A percentile compares a stretch with the other conserved stretches of the same genome.
Conservation (phyloP, 2,797 vertebrate species). For the Dromococcyx pavoninus region DNA sequence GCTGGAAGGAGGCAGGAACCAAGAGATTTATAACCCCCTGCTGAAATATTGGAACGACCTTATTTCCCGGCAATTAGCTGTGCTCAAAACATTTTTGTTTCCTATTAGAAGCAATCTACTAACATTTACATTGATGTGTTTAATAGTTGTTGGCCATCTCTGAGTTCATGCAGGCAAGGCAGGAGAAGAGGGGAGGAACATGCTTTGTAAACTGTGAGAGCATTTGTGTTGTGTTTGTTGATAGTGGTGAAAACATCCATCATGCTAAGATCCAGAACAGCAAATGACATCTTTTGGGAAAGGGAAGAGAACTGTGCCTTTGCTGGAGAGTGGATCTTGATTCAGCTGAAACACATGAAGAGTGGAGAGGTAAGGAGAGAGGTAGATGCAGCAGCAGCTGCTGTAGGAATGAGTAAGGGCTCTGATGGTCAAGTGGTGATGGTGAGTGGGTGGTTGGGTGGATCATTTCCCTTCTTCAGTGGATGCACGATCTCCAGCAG, state of each 20-base stretch:
- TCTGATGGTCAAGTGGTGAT: background rate
- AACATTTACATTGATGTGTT: slow-evolving; percentile 42
- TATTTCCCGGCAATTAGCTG: slow-evolving; percentile 66
- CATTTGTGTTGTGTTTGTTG: background rate
- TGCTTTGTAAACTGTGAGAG: background rate
- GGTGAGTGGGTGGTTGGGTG: background rate
- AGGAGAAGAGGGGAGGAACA: background rate
- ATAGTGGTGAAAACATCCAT: background rate
- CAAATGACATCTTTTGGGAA: background rate
- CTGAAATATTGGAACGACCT: slow-evolving; percentile 64
- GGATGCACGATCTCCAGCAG: background rate
- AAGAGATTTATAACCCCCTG: slow-evolving; percentile 55
- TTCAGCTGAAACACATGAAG: background rate
- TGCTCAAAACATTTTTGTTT: slow-evolving; percentile 71
- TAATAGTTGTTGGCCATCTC: slow-evolving; percentile 48
- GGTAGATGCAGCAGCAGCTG: background rate
- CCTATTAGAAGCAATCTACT: slow-evolving; percentile 60
- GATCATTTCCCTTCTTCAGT: background rate
- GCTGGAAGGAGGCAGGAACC: slow-evolving; percentile 41
- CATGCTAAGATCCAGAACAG: background rate
- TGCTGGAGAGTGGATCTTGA: background rate
- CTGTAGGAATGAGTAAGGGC: background rate
- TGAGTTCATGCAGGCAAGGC: slow-evolving; percentile 9
- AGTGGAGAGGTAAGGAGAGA: background rate
- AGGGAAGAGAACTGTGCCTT: background rate